phyloP scores from a whole-genome alignment of 2,888 invertebrate genomes.

The Tenthredo livida region DNA sequence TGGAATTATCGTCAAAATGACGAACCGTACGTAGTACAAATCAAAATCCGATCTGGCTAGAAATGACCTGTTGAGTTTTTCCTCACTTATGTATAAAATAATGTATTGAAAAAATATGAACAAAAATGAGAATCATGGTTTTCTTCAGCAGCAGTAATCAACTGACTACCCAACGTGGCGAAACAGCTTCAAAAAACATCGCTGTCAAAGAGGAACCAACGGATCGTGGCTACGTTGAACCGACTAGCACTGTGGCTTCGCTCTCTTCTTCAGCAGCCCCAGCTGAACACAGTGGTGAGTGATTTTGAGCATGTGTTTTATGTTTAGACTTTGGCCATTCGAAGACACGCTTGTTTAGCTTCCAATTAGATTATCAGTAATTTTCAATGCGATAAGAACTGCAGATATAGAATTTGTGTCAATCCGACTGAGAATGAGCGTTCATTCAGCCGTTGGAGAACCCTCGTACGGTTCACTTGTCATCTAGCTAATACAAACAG shows the following conservation, averaged over 20 bases:
- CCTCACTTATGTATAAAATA: not conserved
- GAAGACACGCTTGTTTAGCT: not conserved
- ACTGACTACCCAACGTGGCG: constrained; percentile 5
- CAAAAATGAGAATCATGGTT: not conserved
- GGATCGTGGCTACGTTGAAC: constrained; percentile 70
- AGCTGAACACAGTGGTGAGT: constrained; percentile 64
- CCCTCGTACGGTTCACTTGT: constrained; percentile 27
- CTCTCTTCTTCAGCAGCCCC: constrained; percentile 63
- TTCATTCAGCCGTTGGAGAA: constrained; percentile 18
- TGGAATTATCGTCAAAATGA: not conserved
- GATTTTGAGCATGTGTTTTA: not conserved
- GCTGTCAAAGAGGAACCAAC: constrained; percentile 72
- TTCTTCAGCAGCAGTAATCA: constrained; percentile 35
- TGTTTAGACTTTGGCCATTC: not conserved
- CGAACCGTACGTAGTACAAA: not conserved
- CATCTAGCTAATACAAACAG: constrained; percentile 49
- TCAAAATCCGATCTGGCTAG: not conserved
- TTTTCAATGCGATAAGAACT: not conserved
- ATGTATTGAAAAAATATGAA: not conserved
- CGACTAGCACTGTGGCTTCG: constrained; percentile 63
- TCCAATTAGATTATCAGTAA: not conserved
- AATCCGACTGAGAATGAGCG: not conserved
- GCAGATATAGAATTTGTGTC: not conserved
- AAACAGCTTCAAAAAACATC: constrained; percentile 62
- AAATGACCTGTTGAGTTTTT: constrained; percentile 32